phyloP scores from a whole-genome alignment of 2,113 vertebrate species.

The Archocentrus centrarchus region DNA sequence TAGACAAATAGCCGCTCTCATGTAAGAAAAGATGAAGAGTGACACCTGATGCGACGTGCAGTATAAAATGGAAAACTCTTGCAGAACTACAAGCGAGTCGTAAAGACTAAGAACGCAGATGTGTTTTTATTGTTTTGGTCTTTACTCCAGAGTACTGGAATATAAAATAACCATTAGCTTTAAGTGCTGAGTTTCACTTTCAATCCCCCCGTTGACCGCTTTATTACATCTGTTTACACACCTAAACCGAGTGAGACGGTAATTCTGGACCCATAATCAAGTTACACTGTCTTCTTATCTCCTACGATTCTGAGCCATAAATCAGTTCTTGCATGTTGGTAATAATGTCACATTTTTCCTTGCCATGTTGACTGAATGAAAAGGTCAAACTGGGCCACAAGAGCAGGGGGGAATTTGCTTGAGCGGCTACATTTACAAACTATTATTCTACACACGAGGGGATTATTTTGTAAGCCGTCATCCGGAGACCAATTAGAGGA shows the following conservation, averaged over 20 bases:
- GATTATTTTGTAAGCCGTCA: not conserved
- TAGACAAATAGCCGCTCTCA: constrained; percentile 28
- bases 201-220: not conserved
- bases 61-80: not conserved
- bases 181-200: constrained; percentile 1
- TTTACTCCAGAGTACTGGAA: not conserved
- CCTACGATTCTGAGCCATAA: not conserved
- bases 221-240: not conserved
- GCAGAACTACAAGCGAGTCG: constrained; percentile 12
- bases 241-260: not conserved
- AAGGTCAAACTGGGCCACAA: not conserved
- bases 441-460: not conserved
- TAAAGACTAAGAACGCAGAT: not conserved
- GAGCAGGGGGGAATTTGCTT: not conserved
- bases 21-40: constrained; percentile 15
- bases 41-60: constrained; percentile 29
- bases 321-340: not conserved
- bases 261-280: not conserved
- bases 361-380: not conserved
- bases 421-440: not conserved
- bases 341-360: not conserved
- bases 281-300: not conserved
- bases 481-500: not conserved
- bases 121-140: constrained; percentile 17
- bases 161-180: not conserved